Evolutionary conservation across 2,113 vertebrate genomes (phyloP).

Genomic region (Siniperca chuatsi): DNA sequence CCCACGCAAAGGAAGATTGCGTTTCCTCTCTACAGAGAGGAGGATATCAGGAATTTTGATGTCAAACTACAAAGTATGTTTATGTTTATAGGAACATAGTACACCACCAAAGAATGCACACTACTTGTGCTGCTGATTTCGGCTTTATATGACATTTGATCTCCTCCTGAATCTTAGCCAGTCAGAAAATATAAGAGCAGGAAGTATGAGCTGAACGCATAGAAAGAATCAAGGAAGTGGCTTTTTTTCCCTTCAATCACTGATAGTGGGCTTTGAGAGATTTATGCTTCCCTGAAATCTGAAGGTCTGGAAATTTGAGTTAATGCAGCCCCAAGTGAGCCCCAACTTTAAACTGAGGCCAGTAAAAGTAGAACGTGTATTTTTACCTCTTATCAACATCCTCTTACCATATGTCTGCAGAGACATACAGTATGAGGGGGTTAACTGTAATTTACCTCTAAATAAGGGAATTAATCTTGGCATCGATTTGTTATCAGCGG

Average conservation of each 20-base stretch:
- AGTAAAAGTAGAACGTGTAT: slow-evolving; percentile 38
- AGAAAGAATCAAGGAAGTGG: slow-evolving; percentile 61
- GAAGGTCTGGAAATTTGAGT: slow-evolving; percentile 57
- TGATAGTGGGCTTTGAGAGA: slow-evolving; percentile 55
- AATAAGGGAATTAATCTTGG: slow-evolving; percentile 50
- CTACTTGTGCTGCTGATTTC: slow-evolving; percentile 23
- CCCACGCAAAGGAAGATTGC: slow-evolving; percentile 75
- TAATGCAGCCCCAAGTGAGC: slow-evolving; percentile 6
- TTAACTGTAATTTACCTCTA: slow-evolving; percentile 37
- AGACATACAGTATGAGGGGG: slow-evolving; percentile 2
- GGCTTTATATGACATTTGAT: slow-evolving; percentile 41
- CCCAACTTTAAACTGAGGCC: slow-evolving; percentile 28
- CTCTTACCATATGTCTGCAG: neutral
- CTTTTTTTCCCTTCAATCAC: slow-evolving; percentile 42
- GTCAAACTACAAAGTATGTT: slow-evolving; percentile 50
- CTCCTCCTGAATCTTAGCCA: slow-evolving; percentile 35
- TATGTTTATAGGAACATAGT: slow-evolving; percentile 25
- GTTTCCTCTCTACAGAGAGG: slow-evolving; percentile 61
- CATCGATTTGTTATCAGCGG: slow-evolving; percentile 60
- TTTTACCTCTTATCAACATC: slow-evolving; percentile 18
- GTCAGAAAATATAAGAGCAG: slow-evolving; percentile 46
- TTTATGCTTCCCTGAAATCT: slow-evolving; percentile 63
- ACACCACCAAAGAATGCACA: slow-evolving; percentile 24
- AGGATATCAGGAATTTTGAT: slow-evolving; percentile 64
- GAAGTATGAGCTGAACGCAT: slow-evolving; percentile 60